These are phyloP conservation scores for Urosaurus nigricauda DNA, from an alignment of 2,797 vertebrate species.

Conservation along the genomic window DNA sequence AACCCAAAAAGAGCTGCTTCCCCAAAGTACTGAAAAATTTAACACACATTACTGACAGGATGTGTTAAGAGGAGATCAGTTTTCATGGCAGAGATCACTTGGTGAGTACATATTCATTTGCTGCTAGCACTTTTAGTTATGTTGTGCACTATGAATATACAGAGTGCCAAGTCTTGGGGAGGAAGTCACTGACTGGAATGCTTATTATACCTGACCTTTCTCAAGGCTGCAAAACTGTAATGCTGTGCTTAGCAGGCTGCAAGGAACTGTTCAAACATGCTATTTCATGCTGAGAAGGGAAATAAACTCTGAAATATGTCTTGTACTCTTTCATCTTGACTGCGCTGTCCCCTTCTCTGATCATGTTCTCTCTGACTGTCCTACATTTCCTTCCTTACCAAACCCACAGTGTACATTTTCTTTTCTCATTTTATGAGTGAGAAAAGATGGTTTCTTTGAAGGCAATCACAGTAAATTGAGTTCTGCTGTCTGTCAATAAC, in stretches of 20 bases:
- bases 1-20: constrained; percentile 44
- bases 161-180: background rate
- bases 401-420: background rate
- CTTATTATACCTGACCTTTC: constrained; percentile 21
- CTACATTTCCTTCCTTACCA: constrained; percentile 16
- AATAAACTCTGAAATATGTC: background rate
- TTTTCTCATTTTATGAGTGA: background rate
- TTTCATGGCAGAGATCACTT: background rate
- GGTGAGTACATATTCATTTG: background rate
- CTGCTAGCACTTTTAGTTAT: background rate
- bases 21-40: constrained; percentile 41
- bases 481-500: background rate
- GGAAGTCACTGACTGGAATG: background rate
- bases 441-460: background rate
- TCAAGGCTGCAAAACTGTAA: background rate
- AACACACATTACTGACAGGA: constrained; percentile 39
- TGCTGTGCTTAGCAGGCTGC: background rate
- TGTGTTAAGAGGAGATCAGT: constrained; percentile 8
- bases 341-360: background rate
- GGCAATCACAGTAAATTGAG: background rate
- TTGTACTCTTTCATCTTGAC: constrained; percentile 16
- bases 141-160: background rate
- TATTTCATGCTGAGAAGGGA: background rate
- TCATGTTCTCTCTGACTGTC: background rate
- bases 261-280: background rate